Evolutionary conservation across 2,797 vertebrate species (phyloP).

Genomic region (Scolopax rusticola): DNA sequence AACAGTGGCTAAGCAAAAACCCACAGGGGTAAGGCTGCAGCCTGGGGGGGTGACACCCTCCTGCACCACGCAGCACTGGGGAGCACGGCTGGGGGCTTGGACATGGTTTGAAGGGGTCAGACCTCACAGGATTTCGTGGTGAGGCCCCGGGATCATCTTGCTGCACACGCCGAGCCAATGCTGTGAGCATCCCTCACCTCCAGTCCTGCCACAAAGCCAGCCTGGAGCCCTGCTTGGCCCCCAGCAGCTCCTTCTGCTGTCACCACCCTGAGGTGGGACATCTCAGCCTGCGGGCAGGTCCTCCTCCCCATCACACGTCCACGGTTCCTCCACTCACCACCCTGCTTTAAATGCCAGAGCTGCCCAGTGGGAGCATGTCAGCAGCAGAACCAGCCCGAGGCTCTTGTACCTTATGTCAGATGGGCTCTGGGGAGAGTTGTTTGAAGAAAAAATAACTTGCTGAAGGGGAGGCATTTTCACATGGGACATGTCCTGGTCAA

Average conservation of each 20-base stretch:
- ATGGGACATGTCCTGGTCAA: background rate
- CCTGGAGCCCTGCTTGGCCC: background rate
- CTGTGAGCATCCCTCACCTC: background rate
- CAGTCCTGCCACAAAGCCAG: background rate
- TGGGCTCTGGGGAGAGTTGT: background rate
- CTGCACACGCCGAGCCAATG: fast-evolving
- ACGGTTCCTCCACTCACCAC: background rate
- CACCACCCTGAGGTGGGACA: background rate
- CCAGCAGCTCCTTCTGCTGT: background rate
- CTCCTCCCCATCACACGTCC: background rate
- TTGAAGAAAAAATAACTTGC: background rate
- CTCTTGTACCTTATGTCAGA: background rate
- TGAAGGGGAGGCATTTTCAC: background rate
- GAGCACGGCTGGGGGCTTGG: fast-evolving
- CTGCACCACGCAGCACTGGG: background rate
- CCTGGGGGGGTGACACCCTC: background rate
- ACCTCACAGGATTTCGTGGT: background rate
- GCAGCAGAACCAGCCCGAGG: background rate
- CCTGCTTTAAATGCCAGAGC: background rate
- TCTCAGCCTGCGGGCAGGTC: background rate
- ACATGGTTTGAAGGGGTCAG: too few relatives aligned
- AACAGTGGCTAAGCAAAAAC: background rate
- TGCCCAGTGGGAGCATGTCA: fast-evolving
- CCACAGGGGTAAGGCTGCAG: background rate
- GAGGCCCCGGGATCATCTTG: background rate